Conservation (phyloP, 1,140 invertebrate genomes). For the Eufriesea mexicana region DNA sequence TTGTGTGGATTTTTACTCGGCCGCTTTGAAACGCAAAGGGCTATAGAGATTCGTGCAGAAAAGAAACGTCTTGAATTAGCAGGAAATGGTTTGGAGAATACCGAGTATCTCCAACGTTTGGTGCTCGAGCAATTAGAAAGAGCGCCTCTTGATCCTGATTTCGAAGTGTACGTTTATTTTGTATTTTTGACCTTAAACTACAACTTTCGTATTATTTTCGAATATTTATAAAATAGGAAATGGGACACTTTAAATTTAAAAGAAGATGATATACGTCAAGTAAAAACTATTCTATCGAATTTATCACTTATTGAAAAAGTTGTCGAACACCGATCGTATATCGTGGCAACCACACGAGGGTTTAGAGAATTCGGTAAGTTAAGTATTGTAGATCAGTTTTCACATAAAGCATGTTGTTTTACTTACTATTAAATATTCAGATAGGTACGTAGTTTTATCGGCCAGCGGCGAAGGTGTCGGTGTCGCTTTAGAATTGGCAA, state of each 20-base stretch:
- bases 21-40: conserved; percentile 77
- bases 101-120: conserved; percentile 66
- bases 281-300: conserved; percentile 55
- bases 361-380: conserved; percentile 74
- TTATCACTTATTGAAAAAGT: conserved; percentile 60
- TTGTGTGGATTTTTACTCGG: conserved; percentile 81
- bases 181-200: background rate
- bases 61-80: conserved; percentile 69
- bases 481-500: conserved; percentile 72
- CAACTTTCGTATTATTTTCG: background rate
- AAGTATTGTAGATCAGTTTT: background rate
- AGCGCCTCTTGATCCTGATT: conserved; percentile 60
- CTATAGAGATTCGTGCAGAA: conserved; percentile 68
- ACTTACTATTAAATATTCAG: conserved; percentile 61
- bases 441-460: conserved; percentile 76
- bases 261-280: conserved; percentile 37
- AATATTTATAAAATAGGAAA: conserved; percentile 31
- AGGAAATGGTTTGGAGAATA: conserved; percentile 73
- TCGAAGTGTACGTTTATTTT: conserved; percentile 24
- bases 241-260: background rate
- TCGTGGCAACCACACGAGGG: conserved; percentile 70
- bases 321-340: conserved; percentile 60
- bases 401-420: background rate
- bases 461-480: conserved; percentile 69
- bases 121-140: conserved; percentile 67